These are phyloP conservation scores for Conistra vaccinii DNA, from an alignment of 2,888 invertebrate species.

Conservation along the genomic window DNA sequence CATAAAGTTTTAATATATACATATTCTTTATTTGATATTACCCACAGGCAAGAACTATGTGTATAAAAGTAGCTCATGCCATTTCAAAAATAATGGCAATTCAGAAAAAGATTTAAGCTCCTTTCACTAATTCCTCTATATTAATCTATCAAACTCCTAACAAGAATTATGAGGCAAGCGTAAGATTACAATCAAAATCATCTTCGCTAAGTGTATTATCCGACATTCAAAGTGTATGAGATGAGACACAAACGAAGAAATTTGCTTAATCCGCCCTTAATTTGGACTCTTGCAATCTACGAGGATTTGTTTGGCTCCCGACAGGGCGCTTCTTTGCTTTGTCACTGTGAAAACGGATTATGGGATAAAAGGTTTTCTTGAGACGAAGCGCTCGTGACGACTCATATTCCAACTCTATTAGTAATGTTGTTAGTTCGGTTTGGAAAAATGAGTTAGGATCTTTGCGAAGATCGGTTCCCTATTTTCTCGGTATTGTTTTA, in stretches of 20 bases:
- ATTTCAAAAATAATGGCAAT: not conserved
- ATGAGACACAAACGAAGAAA: slow-evolving; percentile 77
- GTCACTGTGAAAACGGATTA: slow-evolving; percentile 85
- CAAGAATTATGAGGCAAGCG: slow-evolving; percentile 43
- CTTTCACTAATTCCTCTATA: not conserved
- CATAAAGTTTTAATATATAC: not conserved
- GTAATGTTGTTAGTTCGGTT: slow-evolving; percentile 62
- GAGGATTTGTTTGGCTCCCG: slow-evolving; percentile 81
- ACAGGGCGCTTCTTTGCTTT: slow-evolving; percentile 79
- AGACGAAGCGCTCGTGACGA: slow-evolving; percentile 69
- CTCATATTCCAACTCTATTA: slow-evolving; percentile 77
- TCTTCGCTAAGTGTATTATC: slow-evolving; percentile 65
- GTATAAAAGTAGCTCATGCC: not conserved
- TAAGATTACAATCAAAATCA: slow-evolving; percentile 63
- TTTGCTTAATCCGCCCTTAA: slow-evolving; percentile 84
- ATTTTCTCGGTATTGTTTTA: slow-evolving; percentile 11
- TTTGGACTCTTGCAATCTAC: slow-evolving; percentile 82
- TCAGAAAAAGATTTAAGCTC: not conserved
- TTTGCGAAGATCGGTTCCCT: slow-evolving; percentile 30
- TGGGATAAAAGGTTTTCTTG: slow-evolving; percentile 74
- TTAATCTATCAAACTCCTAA: slow-evolving; percentile 12
- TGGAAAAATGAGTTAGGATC: slow-evolving; percentile 39
- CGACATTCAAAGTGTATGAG: slow-evolving; percentile 67
- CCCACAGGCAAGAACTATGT: not conserved
- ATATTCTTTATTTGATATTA: not conserved